Evolutionary conservation across 2,113 vertebrate genomes (phyloP).

Genomic region (Accipiter virgatus): DNA sequence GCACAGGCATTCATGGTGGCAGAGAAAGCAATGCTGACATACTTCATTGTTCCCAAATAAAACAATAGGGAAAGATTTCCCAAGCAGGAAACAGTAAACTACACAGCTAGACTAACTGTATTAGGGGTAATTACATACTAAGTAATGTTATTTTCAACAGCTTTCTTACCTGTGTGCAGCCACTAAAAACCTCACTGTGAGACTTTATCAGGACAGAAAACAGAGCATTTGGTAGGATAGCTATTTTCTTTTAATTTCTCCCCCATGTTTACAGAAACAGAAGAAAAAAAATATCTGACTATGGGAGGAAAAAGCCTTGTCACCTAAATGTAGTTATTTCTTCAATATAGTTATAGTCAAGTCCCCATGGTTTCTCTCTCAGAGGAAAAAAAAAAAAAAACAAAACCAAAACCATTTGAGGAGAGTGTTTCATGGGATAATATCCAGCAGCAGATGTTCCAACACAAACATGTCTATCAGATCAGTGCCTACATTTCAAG

Average conservation of each 20-base stretch:
- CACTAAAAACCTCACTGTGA: constrained; percentile 31
- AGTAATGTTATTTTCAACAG: constrained; percentile 30
- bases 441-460: constrained; percentile 53
- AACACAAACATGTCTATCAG: constrained; percentile 41
- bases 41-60: constrained; percentile 67
- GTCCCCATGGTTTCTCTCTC: not conserved
- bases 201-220: constrained; percentile 41
- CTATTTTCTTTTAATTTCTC: constrained; percentile 40
- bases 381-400: not conserved
- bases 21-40: constrained; percentile 22
- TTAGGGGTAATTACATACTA: not conserved
- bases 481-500: constrained; percentile 56
- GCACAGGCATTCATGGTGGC: not conserved
- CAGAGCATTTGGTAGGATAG: constrained; percentile 35
- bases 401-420: not conserved
- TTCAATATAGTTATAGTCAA: not conserved
- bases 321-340: constrained; percentile 22
- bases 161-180: constrained; percentile 36
- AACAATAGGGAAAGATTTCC: constrained; percentile 22
- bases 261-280: constrained; percentile 29
- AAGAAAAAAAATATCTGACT: not conserved
- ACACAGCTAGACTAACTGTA: constrained; percentile 24
- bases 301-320: not conserved
- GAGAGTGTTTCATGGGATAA: constrained; percentile 24
- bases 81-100: constrained; percentile 19